Evolutionary conservation across 1,140 invertebrate genomes (phyloP), one percentile per base, ranked within the genome.

Genomic region (Pogonus chalceus): DNA sequence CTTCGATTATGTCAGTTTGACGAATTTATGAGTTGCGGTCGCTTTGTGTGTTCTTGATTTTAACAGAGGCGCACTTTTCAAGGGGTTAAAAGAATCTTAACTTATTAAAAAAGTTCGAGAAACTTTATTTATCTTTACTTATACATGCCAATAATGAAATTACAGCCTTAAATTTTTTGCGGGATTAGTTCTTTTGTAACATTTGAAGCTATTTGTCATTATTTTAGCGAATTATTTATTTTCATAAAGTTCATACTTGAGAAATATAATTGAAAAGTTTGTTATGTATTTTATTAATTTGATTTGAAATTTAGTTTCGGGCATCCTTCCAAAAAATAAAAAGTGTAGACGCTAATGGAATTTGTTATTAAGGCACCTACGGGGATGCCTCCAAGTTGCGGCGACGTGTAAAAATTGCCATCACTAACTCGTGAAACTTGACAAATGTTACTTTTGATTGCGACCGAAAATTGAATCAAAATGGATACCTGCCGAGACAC

Each of bases 401-500:
- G 37, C 37, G 37, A 43, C 37, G 37, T 43, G 37, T 43, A 43
- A 43, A 43, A 43, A 43, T 43, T 43, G 37, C 37, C 37, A 43
- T 43, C 37, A 43, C 37, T 43, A 43, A 43, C 37, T 43, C 18
- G 37, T 43, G 37, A 43, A 43, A 43, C 37, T 43, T 43, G 37
- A 43, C 37, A 43, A 43, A 43, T 43, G 37, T 43, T 7, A 16
- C 37, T 16, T 43, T 43, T 43, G 37, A 43, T 43, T 43, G 37
- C 37, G 37, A 43, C 37, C 37, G 37, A 43, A 43, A 43, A 43
- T 43, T 43, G 37, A 43, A 43, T 43, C 37, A 43, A 43, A 43
- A 43, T 43, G 37, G 37, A 12, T 43, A 43, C 37, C 37, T 18
- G 37, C 37, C 3, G 37, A 43, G 37, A 43, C n/a, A n/a, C n/a